Evolutionary conservation across 2,113 vertebrate genomes (phyloP).

Genomic region (Carollia perspicillata): DNA sequence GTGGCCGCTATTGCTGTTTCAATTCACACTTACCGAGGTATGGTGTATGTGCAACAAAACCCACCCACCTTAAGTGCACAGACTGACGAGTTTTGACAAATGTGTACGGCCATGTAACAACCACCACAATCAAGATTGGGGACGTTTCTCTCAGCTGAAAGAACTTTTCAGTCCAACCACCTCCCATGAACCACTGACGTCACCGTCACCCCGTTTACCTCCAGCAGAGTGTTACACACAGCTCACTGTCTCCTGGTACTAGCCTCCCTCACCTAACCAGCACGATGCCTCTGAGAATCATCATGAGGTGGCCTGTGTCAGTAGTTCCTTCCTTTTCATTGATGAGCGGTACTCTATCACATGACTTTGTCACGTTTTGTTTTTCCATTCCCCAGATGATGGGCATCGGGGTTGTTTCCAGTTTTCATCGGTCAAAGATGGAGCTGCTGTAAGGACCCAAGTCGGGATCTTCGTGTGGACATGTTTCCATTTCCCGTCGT

Average conservation of each 20-base stretch:
- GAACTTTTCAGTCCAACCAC: rapidly evolving
- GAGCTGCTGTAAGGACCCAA: rapidly evolving
- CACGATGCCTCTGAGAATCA: rapidly evolving
- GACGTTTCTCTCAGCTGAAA: rapidly evolving
- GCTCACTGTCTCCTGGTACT: rapidly evolving
- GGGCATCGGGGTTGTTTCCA: rapidly evolving
- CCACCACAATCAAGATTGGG: rapidly evolving
- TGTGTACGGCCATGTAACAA: rapidly evolving
- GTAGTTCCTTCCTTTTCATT: rapidly evolving
- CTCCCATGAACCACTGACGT: no score
- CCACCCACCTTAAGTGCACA: rapidly evolving
- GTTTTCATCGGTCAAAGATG: rapidly evolving
- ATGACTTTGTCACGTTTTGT: rapidly evolving
- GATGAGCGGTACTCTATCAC: rapidly evolving
- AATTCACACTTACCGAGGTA: rapidly evolving
- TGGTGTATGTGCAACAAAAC: rapidly evolving
- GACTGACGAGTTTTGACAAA: no score
- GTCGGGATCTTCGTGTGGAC: rapidly evolving
- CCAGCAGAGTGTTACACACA: rapidly evolving
- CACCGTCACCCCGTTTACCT: rapidly evolving
- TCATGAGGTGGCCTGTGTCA: rapidly evolving
- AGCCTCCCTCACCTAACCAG: rapidly evolving
- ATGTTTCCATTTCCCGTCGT: rapidly evolving
- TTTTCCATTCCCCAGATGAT: no score
- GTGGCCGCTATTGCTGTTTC: rapidly evolving